Conservation (phyloP, 2,888 invertebrate genomes). For the Coremacera marginata region DNA sequence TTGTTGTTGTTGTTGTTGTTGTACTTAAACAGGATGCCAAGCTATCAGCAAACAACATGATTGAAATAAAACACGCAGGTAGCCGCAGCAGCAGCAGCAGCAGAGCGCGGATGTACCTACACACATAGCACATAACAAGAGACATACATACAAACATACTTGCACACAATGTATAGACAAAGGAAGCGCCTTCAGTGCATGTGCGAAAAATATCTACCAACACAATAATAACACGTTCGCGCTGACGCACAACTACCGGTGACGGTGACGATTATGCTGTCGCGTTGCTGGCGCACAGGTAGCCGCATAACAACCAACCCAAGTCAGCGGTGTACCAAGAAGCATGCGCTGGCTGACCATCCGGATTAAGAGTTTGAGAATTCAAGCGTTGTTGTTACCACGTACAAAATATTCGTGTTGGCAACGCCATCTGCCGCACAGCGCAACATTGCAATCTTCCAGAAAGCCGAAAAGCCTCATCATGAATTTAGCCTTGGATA, state of each 20-base stretch:
- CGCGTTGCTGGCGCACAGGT: constrained; percentile 18
- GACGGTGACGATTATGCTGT: not conserved
- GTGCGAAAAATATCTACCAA: constrained; percentile 1
- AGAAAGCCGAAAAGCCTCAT: not conserved
- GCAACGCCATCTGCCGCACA: not conserved
- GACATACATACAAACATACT: not conserved
- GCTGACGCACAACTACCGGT: not conserved
- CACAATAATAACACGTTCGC: not conserved
- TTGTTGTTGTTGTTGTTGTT: not conserved
- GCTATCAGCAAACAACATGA: constrained; percentile 14
- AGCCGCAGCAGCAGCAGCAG: not conserved
- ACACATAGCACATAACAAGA: not conserved
- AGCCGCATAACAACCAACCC: not conserved
- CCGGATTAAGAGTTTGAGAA: constrained; percentile 12
- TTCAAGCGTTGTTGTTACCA: constrained; percentile 9
- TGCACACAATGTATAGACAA: not conserved
- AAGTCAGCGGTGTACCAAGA: not conserved
- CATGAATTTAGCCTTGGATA: not conserved
- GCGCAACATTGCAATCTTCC: not conserved
- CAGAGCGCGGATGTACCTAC: not conserved
- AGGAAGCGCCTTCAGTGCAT: constrained; percentile 21
- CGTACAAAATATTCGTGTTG: not conserved
- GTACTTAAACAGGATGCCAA: constrained; percentile 28
- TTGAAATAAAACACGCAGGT: constrained; percentile 22
- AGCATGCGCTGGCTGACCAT: not conserved